A percentile compares a stretch with the other conserved stretches of the same genome.
These are phyloP conservation scores for Scartelaos histophorus DNA, from an alignment of 2,113 vertebrate species.

Conservation along the genomic window DNA sequence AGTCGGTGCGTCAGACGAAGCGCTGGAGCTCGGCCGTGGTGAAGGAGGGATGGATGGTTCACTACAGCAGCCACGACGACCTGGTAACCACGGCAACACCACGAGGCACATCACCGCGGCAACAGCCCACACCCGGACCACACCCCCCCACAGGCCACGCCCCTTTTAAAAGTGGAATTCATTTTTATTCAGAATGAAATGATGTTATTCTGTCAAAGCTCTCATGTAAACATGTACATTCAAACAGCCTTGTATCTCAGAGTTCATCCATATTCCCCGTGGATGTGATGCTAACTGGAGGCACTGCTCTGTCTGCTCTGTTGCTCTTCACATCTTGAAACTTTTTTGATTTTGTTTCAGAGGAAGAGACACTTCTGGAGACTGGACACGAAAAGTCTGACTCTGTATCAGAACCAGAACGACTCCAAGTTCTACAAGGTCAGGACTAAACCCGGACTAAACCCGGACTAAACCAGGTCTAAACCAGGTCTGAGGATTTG, in stretches of 20 bases:
- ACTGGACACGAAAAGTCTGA: conserved; percentile 93
- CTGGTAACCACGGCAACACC: conserved; percentile 78
- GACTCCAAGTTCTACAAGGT: conserved; percentile 94
- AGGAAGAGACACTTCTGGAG: conserved; percentile 98
- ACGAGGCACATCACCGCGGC: not conserved
- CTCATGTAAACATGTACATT: too few species aligned
- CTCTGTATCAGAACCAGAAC: conserved; percentile 92
- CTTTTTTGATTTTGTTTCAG: conserved; percentile 70
- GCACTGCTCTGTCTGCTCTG: too few species aligned
- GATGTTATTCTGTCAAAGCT: too few species aligned
- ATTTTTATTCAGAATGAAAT: too few species aligned
- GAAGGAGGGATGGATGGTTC: conserved; percentile 98
- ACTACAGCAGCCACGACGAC: conserved; percentile 89
- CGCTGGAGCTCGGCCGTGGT: conserved; percentile 93
- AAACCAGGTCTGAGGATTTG: not conserved
- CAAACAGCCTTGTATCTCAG: too few species aligned
- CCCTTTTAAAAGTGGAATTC: too few species aligned
- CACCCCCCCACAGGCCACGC: too few species aligned
- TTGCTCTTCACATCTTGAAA: not conserved
- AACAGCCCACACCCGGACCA: not conserved
- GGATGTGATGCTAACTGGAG: too few species aligned
- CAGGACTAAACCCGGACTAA: conserved; percentile 13
- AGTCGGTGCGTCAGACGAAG: conserved; percentile 95
- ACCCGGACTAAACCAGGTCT: not conserved
- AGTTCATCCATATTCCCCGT: too few species aligned